Evolutionary conservation across 2,797 vertebrate species (phyloP).

Genomic region (Sebastes nivosus): DNA sequence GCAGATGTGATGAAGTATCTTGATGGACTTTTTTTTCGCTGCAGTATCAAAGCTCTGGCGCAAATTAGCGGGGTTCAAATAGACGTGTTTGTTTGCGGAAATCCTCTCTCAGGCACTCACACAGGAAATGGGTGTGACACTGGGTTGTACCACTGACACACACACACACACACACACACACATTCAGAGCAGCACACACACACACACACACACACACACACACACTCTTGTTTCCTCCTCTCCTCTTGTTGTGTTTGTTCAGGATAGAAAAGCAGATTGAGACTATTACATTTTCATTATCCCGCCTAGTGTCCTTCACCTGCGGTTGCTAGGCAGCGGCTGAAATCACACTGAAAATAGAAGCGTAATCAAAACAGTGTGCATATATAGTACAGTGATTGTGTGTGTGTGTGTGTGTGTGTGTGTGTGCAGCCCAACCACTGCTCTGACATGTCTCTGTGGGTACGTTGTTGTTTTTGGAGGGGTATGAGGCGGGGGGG

Average conservation of each 20-base stretch:
- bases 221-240: neutral
- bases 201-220: neutral
- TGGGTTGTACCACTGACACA: neutral
- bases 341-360: constrained; percentile 47
- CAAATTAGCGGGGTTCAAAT: constrained; percentile 7
- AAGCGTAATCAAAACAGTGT: neutral
- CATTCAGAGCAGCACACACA: neutral
- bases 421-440: neutral
- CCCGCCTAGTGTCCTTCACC: constrained; percentile 57
- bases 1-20: neutral
- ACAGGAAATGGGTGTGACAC: constrained; percentile 63
- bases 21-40: neutral
- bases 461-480: constrained; percentile 13
- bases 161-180: neutral
- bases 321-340: constrained; percentile 69
- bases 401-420: neutral
- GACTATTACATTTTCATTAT: constrained; percentile 61
- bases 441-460: constrained; percentile 39
- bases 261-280: constrained; percentile 28
- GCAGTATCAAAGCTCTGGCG: neutral
- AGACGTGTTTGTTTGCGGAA: constrained; percentile 29
- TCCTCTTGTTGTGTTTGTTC: constrained; percentile 22
- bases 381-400: neutral
- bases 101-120: constrained; percentile 9
- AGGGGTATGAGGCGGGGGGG: neutral